Evolutionary conservation across 2,888 invertebrate species (phyloP).

Genomic region (Amphimallon solstitiale): DNA sequence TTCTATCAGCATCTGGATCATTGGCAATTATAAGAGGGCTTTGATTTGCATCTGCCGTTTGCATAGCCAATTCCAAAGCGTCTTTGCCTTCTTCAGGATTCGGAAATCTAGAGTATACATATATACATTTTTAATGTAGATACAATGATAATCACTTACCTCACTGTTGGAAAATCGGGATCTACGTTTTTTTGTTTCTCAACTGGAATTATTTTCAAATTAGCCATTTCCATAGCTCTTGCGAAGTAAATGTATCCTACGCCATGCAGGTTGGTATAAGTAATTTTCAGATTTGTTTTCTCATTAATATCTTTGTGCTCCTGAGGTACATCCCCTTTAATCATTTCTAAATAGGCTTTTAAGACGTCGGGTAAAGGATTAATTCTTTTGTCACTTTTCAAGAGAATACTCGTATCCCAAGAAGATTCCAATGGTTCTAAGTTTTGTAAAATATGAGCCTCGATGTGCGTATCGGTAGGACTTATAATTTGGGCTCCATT

Average conservation of each 20-base stretch:
- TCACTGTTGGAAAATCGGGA: slow-evolving; percentile 97
- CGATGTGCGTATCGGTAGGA: slow-evolving; percentile 90
- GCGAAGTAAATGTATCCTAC: slow-evolving; percentile 86
- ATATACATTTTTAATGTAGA: neutral
- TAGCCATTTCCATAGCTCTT: slow-evolving; percentile 78
- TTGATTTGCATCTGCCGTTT: slow-evolving; percentile 76
- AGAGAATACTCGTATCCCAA: slow-evolving; percentile 78
- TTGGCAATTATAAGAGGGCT: slow-evolving; percentile 89
- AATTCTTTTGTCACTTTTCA: slow-evolving; percentile 62
- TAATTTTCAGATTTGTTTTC: slow-evolving; percentile 72
- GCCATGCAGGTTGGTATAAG: slow-evolving; percentile 98
- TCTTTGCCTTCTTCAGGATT: slow-evolving; percentile 95
- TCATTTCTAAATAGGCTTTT: slow-evolving; percentile 72
- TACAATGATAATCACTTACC: slow-evolving; percentile 55
- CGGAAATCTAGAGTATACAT: slow-evolving; percentile 72
- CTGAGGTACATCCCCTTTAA: slow-evolving; percentile 67
- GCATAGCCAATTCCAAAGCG: slow-evolving; percentile 72
- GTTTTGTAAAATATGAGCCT: slow-evolving; percentile 79
- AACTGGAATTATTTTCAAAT: slow-evolving; percentile 77
- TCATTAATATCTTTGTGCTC: slow-evolving; percentile 68
- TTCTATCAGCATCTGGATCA: slow-evolving; percentile 97
- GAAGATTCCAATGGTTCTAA: slow-evolving; percentile 80
- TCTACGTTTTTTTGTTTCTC: slow-evolving; percentile 86
- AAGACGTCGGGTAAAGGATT: slow-evolving; percentile 80
- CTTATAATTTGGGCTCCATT: slow-evolving; percentile 96